Percentiles rank a stretch among this genome's conserved stretches.
These are phyloP conservation scores for Channa striata DNA, from an alignment of 2,797 vertebrate species.

Conservation along the genomic window DNA sequence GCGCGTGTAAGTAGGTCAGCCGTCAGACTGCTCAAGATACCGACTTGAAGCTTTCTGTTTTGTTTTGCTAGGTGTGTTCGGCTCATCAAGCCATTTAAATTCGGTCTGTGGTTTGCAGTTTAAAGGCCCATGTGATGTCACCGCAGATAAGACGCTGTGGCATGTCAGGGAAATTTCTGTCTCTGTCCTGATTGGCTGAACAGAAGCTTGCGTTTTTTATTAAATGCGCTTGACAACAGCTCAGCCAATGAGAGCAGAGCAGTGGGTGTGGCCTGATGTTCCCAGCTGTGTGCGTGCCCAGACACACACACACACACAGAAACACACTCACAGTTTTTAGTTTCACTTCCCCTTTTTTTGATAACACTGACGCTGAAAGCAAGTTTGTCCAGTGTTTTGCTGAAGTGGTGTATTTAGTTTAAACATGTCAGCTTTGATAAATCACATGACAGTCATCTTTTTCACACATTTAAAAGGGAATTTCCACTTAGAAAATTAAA, in stretches of 20 bases:
- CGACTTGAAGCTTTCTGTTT: constrained; percentile 4
- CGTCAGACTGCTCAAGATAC: not conserved
- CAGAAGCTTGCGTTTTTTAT: constrained; percentile 50
- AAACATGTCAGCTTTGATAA: constrained; percentile 8
- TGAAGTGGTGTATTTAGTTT: constrained; percentile 21
- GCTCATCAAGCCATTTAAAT: constrained; percentile 73
- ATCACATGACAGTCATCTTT: not conserved
- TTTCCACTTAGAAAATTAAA: not conserved
- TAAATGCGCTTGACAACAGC: constrained; percentile 77
- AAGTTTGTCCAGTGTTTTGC: constrained; percentile 10
- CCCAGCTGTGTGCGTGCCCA: constrained; percentile 53
- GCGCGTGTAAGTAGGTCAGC: constrained; percentile 8
- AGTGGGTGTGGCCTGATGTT: constrained; percentile 55
- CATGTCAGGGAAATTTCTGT: constrained; percentile 57
- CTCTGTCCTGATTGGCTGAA: constrained; percentile 72
- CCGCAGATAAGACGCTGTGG: constrained; percentile 55
- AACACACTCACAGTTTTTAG: constrained; percentile 49
- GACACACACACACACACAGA: constrained; percentile 33
- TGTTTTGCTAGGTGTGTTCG: constrained; percentile 28
- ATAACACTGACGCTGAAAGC: constrained; percentile 28
- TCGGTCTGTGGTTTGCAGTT: constrained; percentile 62
- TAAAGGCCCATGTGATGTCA: constrained; percentile 80
- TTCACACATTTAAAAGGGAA: not conserved
- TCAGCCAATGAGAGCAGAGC: constrained; percentile 76
- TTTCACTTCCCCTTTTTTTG: constrained; percentile 77